Conservation (phyloP, 1,140 invertebrate genomes). For the Pseudomyrmex cubaensis region DNA sequence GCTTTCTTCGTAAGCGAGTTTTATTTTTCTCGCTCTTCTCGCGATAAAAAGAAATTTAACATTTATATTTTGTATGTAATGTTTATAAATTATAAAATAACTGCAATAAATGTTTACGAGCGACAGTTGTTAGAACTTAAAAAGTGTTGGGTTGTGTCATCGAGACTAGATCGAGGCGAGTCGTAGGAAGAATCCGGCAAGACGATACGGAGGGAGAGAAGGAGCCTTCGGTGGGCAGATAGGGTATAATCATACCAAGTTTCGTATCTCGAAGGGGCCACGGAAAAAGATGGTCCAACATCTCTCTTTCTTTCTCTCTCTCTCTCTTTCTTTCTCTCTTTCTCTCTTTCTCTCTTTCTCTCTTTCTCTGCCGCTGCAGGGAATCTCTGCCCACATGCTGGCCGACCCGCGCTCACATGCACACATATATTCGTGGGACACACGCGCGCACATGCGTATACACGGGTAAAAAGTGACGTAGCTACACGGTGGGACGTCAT, state of each 20-base stretch:
- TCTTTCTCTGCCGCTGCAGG: constrained; percentile 77
- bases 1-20: neutral
- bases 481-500: constrained; percentile 71
- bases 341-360: no score
- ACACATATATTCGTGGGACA: constrained; percentile 66
- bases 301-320: constrained; percentile 27
- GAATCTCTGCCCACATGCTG: constrained; percentile 82
- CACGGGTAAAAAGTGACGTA: constrained; percentile 71
- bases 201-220: constrained; percentile 58
- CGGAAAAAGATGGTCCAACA: constrained; percentile 76
- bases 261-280: constrained; percentile 73
- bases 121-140: neutral
- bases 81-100: constrained; percentile 1
- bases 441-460: constrained; percentile 50
- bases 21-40: neutral
- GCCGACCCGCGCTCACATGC: constrained; percentile 50
- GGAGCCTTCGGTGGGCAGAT: constrained; percentile 67
- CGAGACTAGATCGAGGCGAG: constrained; percentile 25
- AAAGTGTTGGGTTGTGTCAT: constrained; percentile 39
- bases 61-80: neutral
- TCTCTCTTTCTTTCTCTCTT: no score
- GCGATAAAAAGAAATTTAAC: neutral
- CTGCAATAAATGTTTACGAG: no score
- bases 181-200: constrained; percentile 60
- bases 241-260: constrained; percentile 76